Base-by-base conservation (phyloP, 2,113 vertebrate species). In the Abramis brama region DNA sequence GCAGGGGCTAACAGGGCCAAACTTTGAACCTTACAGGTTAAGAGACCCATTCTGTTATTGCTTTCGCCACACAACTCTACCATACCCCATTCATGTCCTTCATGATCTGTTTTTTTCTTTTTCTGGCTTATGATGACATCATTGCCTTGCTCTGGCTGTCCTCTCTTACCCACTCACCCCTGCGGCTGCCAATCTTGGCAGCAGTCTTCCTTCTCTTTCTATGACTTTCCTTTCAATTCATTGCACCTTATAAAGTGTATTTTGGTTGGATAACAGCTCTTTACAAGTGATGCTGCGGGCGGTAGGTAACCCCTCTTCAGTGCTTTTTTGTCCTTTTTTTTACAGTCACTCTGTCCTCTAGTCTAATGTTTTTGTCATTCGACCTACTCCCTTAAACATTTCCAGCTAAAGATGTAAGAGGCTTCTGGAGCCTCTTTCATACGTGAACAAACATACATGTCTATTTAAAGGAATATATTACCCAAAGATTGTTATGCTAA, bases 171-270 rank as follows among this genome's bases (percentile, higher is more conserved):
- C 79, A 33, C 45, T 87, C 66, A 82, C 15, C 70, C 86, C 43
- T 47, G 33, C 43, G 74, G 21, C 30, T 52, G 62, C 15, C 13
- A 62, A 21, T 21, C 55, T 86, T 75, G 77, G 52, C 79, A 60
- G 33, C 55, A 43, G 82, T 47, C 43, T 73, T 52, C 60, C 55
- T 30, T 66, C 71, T 57, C 30, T 82, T 76, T 57, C 36, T 71
- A n/a, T 78, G 36, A 50, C 77, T 70, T 70, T 83, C 33, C 39
- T 60, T 86, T 75, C 83, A 82, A 81, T 60, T 76, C 83, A 89
- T 83, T 80, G 81, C 64, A 85, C 79, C 66, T 82, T 86, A 62
- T 85, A 88, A 89, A 85, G 39, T 87, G 79, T 83, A 84, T 89
- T 88, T 89, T 84, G 78, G 39, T 75, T 87, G 57, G 55, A 86